These are phyloP conservation scores for Aporophyla nigra DNA, from an alignment of 2,888 invertebrate genomes.

Conservation along the genomic window DNA sequence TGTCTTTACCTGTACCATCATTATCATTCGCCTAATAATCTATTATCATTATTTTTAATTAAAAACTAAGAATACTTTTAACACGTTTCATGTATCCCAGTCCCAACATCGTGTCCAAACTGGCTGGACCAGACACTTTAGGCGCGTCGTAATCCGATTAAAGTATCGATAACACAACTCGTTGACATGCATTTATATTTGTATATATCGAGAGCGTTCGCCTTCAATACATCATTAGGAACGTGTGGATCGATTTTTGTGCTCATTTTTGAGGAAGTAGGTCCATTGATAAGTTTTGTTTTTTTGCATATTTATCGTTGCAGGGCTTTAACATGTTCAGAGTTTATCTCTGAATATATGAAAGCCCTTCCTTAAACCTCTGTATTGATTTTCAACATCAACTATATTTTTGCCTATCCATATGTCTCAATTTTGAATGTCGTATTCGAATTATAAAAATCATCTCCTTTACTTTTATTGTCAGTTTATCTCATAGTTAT, in stretches of 20 bases:
- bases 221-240: slow-evolving; percentile 51
- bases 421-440: background rate
- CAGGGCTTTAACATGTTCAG: background rate
- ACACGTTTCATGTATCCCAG: slow-evolving; percentile 23
- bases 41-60: background rate
- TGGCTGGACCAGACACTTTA: slow-evolving; percentile 62
- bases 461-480: background rate
- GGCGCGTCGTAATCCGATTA: slow-evolving; percentile 73
- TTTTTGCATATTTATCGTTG: slow-evolving; percentile 20
- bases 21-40: background rate
- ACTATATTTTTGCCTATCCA: too few relatives aligned
- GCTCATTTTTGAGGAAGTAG: slow-evolving; percentile 37
- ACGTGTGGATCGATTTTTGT: slow-evolving; percentile 41
- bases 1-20: too few relatives aligned
- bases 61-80: too few relatives aligned
- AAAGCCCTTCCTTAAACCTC: background rate
- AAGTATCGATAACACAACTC: slow-evolving; percentile 65
- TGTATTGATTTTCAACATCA: background rate
- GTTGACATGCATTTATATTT: slow-evolving; percentile 53
- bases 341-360: background rate
- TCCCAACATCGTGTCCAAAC: slow-evolving; percentile 40
- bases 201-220: slow-evolving; percentile 32
- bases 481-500: background rate
- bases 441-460: background rate
- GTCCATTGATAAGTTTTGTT: slow-evolving; percentile 32